Percentiles rank a stretch among this genome's conserved stretches.
Conservation (phyloP, 2,797 vertebrate species). For the Petrocephalus schoutedeni region DNA sequence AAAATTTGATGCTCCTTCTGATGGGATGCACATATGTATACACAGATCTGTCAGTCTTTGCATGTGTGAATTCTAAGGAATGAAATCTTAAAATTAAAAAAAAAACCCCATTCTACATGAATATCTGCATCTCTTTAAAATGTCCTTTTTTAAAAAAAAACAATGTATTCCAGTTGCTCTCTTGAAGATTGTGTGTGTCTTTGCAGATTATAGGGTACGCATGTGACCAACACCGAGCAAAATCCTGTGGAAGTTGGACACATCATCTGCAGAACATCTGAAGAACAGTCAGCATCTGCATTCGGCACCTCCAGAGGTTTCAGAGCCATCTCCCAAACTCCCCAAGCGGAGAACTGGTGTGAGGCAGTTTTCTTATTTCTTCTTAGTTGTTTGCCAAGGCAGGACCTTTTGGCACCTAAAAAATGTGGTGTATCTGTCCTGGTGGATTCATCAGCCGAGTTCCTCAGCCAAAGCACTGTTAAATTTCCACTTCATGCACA, state of each 20-base stretch:
- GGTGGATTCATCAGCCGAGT: neutral
- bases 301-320: no score
- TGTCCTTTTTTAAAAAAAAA: neutral
- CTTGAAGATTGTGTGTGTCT: neutral
- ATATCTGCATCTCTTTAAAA: neutral
- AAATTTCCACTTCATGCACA: neutral
- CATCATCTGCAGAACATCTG: neutral
- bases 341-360: neutral
- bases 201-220: neutral
- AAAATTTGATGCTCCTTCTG: conserved; percentile 38
- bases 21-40: conserved; percentile 43
- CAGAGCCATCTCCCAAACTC: neutral
- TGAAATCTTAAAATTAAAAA: neutral
- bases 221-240: neutral
- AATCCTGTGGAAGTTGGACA: neutral
- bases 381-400: neutral
- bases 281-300: neutral
- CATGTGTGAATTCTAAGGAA: neutral
- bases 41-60: conserved; percentile 32
- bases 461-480: neutral
- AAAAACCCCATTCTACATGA: neutral
- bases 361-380: neutral
- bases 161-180: neutral
- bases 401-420: neutral
- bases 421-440: neutral